phyloP scores from a whole-genome alignment of 1,140 invertebrate genomes.

The Fopius arisanus region DNA sequence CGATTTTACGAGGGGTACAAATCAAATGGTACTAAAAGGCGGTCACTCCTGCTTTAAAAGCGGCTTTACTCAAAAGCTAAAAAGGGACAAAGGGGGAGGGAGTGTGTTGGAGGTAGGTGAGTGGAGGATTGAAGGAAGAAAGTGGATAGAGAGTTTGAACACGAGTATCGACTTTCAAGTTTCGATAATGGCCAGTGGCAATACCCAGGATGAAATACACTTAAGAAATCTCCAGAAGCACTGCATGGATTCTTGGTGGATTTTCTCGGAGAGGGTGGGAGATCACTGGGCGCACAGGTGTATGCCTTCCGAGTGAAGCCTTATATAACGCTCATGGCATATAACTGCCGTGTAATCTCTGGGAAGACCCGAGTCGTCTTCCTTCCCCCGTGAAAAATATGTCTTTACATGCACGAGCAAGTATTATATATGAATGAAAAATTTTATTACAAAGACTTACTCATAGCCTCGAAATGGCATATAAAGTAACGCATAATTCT shows the following conservation, averaged over 20 bases:
- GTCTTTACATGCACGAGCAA: not conserved
- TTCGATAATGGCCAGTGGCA: slow-evolving; percentile 11
- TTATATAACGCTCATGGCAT: not conserved
- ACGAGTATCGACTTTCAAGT: slow-evolving; percentile 8
- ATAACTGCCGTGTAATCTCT: not conserved
- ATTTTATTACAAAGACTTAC: too few species aligned
- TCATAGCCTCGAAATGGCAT: not conserved
- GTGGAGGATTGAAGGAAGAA: not conserved
- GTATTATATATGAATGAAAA: not conserved
- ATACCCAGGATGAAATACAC: not conserved
- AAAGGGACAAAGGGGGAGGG: not conserved
- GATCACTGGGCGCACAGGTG: slow-evolving; percentile 4
- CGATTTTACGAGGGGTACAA: slow-evolving; percentile 24
- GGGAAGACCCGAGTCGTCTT: not conserved
- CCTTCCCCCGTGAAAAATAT: not conserved
- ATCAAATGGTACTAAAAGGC: slow-evolving; percentile 23
- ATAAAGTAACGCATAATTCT: not conserved
- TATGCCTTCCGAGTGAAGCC: not conserved
- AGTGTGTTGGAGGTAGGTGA: not conserved
- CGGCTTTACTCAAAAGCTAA: not conserved
- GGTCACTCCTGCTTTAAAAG: slow-evolving; percentile 19
- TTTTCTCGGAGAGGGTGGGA: not conserved
- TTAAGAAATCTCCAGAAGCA: not conserved
- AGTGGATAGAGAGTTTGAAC: slow-evolving; percentile 8
- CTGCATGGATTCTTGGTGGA: not conserved